Conservation (phyloP, 2,888 invertebrate species). For the Pilophorus perplexus region DNA sequence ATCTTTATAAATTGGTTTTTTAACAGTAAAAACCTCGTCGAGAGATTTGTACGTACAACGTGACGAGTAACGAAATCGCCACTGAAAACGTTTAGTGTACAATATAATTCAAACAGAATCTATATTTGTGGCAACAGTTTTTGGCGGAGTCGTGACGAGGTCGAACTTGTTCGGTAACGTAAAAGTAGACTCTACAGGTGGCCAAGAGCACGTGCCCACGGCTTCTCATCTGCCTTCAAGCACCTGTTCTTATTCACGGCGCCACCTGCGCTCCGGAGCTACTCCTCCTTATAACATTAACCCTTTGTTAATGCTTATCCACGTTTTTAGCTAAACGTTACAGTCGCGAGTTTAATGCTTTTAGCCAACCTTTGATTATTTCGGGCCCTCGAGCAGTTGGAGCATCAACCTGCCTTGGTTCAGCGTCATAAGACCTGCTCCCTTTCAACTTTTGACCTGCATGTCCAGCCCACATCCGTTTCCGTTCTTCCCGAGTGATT, state of each 20-base stretch:
- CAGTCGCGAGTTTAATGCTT: neutral
- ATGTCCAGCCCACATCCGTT: constrained; percentile 6
- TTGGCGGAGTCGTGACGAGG: constrained; percentile 5
- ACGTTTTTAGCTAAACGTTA: neutral
- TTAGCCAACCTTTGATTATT: too few relatives aligned
- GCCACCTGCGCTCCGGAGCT: constrained; percentile 35
- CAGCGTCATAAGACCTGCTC: too few relatives aligned
- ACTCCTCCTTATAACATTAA: constrained; percentile 20
- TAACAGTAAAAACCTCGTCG: too few relatives aligned
- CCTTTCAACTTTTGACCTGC: too few relatives aligned
- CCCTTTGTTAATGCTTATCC: constrained; percentile 24
- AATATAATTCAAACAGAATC: too few relatives aligned
- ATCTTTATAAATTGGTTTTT: too few relatives aligned
- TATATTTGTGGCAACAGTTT: too few relatives aligned
- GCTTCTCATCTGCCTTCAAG: constrained; percentile 35
- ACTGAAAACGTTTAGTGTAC: too few relatives aligned
- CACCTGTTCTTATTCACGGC: constrained; percentile 38
- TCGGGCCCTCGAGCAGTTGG: too few relatives aligned
- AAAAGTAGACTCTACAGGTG: constrained; percentile 32
- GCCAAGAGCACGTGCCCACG: constrained; percentile 33
- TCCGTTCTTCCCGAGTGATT: neutral
- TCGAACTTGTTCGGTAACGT: constrained; percentile 9
- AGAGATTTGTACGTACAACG: too few relatives aligned
- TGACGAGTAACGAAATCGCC: too few relatives aligned
- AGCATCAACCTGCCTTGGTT: too few relatives aligned